Evolutionary conservation across 2,113 vertebrate genomes (phyloP).

Genomic region (Varanus salvator): DNA sequence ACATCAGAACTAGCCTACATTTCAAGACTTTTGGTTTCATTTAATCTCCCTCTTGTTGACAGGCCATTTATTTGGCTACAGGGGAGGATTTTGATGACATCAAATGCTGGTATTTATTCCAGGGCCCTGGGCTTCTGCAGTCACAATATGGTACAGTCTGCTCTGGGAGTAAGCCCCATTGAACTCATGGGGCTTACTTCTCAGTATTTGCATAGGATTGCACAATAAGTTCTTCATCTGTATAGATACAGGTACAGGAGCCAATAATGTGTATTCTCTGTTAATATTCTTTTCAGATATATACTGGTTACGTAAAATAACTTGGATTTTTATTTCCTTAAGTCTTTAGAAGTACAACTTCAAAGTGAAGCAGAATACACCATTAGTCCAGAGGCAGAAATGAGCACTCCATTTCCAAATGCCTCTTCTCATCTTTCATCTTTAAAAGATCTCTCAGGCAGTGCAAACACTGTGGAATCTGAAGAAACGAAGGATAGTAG

Average conservation of each 20-base stretch:
- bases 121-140: not conserved
- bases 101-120: not conserved
- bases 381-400: constrained; percentile 92
- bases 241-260: not conserved
- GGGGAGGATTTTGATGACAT: not conserved
- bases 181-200: not conserved
- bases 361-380: constrained; percentile 92
- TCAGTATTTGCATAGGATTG: not conserved
- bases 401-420: constrained; percentile 87
- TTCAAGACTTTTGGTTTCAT: not conserved
- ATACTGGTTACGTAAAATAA: constrained; percentile 49
- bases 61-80: not conserved
- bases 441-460: constrained; percentile 84
- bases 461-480: constrained; percentile 84
- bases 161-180: not conserved
- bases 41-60: not conserved
- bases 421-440: constrained; percentile 86
- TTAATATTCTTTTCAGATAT: not conserved
- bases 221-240: not conserved
- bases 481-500: constrained; percentile 89
- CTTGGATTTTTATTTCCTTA: constrained; percentile 62
- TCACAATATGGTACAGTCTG: not conserved
- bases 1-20: not conserved
- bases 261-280: not conserved
- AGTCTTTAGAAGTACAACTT: constrained; percentile 93